These are phyloP conservation scores for Corticium candelabrum DNA, from an alignment of 37 sponge, comb jelly and placozoan species.

Conservation along the genomic window DNA sequence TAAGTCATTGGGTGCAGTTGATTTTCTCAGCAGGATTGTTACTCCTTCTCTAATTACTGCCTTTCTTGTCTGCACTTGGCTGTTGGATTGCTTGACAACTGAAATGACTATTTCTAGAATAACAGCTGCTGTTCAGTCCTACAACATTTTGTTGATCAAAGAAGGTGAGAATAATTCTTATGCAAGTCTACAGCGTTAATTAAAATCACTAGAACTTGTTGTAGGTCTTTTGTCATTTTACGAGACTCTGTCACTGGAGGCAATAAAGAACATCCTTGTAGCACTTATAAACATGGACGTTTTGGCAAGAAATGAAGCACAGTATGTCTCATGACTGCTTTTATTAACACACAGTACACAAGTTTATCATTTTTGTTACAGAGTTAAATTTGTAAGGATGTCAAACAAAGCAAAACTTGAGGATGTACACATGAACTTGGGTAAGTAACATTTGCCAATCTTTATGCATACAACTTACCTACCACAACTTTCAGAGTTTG, in stretches of 20 bases:
- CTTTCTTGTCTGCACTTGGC: background rate
- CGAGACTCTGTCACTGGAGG: constrained; percentile 53
- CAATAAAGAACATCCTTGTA: constrained; percentile 49
- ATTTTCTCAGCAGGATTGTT: background rate
- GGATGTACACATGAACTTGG: no score
- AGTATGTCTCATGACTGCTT: no score
- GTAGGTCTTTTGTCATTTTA: constrained; percentile 30
- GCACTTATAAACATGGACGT: constrained; percentile 27
- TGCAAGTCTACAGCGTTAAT: background rate
- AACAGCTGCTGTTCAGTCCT: background rate
- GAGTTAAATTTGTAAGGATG: no score
- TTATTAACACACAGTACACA: no score
- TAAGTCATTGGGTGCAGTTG: no score
- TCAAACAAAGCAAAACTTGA: no score
- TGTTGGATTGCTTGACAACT: background rate
- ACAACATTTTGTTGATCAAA: background rate
- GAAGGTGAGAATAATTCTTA: background rate
- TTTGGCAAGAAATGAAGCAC: no score
- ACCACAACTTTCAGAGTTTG: no score
- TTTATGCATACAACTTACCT: no score
- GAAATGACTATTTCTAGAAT: background rate
- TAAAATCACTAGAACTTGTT: background rate
- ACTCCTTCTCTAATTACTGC: background rate
- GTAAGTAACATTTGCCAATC: no score
- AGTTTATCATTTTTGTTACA: no score